Evolutionary conservation across 2,113 vertebrate genomes (phyloP), one percentile per base, ranked within the genome.

Genomic region (Grammomys surdaster): DNA sequence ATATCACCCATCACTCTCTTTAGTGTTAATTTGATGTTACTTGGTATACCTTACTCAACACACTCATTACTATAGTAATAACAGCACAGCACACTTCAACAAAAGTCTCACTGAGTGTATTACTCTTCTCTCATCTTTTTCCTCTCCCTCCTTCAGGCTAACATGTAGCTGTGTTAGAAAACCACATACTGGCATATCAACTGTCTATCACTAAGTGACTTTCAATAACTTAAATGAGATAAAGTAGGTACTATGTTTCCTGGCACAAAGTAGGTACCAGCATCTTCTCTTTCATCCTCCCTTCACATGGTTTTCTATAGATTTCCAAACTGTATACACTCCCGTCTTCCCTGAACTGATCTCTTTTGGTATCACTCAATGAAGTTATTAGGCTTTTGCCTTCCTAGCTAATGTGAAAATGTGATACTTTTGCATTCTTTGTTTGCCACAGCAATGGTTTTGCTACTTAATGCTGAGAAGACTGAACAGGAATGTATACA

Each of bases 181-280:
- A 85, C 40, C 16, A 63, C 31, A 90, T 80, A 60, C 43, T 89
- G 48, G 48, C 12, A 31, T 82, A 87, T 82, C 81, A 95, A 51
- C 36, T 73, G 94, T 93, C n/a, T n/a, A 82, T 88, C 91, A 56
- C 43, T 77, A 5, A 58, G 73, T 72, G 26, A 56, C 69, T 85
- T 95, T 56, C 60, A 96, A n/a, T 84, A 93, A 94, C 24, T 94
- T 95, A 94, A 88, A 88, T 90, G 60, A 88, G 46, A 60, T 73
- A 87, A 94, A 89, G 48, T 46, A 89, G 33, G 14, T 86, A 84
- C 36, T 43, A 58, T 91, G 67, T 94, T 90, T 93, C 75, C 84
- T 84, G 28, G 48, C n/a, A 76, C 40, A 88, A 36, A 51, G 26
- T 90, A 60, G 43, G 31, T 48, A 60, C 4, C 87, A 95, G 20